Evolutionary conservation across 2,888 invertebrate genomes (phyloP), one percentile per base, ranked within the genome.

Genomic region (Netelia melanura): DNA sequence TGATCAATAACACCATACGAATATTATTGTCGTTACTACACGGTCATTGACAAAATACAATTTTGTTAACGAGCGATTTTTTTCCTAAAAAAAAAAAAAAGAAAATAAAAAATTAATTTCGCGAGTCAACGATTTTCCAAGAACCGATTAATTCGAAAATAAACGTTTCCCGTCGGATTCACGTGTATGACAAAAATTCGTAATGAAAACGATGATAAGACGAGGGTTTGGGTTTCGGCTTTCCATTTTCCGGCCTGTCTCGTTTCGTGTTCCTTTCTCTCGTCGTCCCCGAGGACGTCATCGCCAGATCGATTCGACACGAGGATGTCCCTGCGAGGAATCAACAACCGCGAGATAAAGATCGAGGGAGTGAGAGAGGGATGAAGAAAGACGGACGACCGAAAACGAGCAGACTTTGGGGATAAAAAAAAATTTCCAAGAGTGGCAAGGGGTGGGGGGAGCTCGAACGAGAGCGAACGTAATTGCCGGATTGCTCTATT

Each of bases 271-370:
- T 58, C 58, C 10, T 58, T 17, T 21, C 58, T 17, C 21, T 58
- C 58, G 23, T 17, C 38, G 58, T 72, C 72, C 38, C 61, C 10
- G 61, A 77, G 54, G 52, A 68, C 61, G 48, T 71, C 72, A 62
- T 58, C 48, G n/a, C 43, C 21, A 83, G 74, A 83, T 83, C 83
- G 78, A 83, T 83, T 72, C 30, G 81, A 64, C 11, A 68, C 52
- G 44, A 61, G 64, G 25, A 21, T 8, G 21, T 17, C 10, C 38
- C 71, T 74, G 72, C 74, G 54, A 25, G 48, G 74, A 74, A 74
- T 83, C 68, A 62, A 83, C 68, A 68, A 78, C 74, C 74, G 54
- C 56, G 79, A 64, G 71, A 72, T 23, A 44, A 56, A 52, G 30
- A n/a, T 10, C 17, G 58, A 17, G 8, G 10, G 21, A 21, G 17